Evolutionary conservation across 2,113 vertebrate species (phyloP), one percentile per base, ranked within the genome.

Genomic region (Saccopteryx bilineata): DNA sequence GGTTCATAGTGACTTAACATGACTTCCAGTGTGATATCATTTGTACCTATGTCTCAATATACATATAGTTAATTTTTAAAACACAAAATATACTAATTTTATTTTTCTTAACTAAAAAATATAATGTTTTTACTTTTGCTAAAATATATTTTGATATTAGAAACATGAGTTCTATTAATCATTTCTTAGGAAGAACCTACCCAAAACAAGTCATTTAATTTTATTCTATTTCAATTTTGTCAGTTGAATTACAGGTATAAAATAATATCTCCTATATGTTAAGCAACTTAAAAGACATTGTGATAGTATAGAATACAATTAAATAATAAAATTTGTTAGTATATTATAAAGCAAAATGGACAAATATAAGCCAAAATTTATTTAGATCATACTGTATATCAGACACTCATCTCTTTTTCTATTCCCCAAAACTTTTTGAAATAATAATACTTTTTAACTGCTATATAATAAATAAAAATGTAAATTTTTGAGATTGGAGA

Each of bases 1-100:
- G 58, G 7, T 18, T 58, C 15, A 52, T 3, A 33, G 23, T 46
- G 9, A 56, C 48, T 66, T 84, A 66, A 74, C 19, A 54, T 48
- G 31, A 76, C 7, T 2, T 24, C 13, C 65, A 9, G 5, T 65
- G 31, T 17, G 17, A 65, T 21, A 78, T 5, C 0, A 23, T 56
- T 17, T 61, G 80, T 54, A 58, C 8, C 14, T 23, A 2, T 26
- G 2, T 60, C 46, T 56, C 56, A n/a, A n/a, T 46, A 17, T 61
- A 9, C 33, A 63, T 11, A 24, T 88, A 56, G 12, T 56, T 56
- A 39, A 60, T 58, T 58, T 72, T 80, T 60, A 46, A 91, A 83
- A 75, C 21, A 74, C 8, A 76, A 66, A 48, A 50, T 17, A 93
- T 13, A 58, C 5, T 46, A 50, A 82, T 58, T 96, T 93, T 95